Conservation (phyloP, 2,888 invertebrate genomes). For the Platycnemis pennipes region DNA sequence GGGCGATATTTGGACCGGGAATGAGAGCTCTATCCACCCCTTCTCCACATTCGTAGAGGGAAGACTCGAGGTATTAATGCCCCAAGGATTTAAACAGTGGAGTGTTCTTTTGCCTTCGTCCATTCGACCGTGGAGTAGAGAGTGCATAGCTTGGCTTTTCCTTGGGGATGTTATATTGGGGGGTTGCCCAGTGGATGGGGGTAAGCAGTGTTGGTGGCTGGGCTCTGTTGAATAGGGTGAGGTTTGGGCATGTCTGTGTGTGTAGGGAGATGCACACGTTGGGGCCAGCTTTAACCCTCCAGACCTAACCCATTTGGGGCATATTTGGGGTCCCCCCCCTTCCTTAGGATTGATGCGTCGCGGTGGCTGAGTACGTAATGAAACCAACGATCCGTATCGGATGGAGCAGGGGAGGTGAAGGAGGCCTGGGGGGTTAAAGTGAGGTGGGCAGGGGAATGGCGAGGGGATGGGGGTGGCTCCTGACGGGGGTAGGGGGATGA, state of each 20-base stretch:
- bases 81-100: slow-evolving; percentile 53
- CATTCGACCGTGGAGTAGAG: neutral
- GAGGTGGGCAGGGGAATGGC: neutral
- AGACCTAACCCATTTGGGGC: neutral
- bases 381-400: slow-evolving; percentile 49
- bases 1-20: neutral
- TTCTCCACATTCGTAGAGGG: neutral
- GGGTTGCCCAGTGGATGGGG: neutral
- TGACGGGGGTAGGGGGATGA: neutral
- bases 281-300: neutral
- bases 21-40: neutral
- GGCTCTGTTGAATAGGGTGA: slow-evolving; percentile 2
- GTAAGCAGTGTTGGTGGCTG: neutral
- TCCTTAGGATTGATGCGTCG: slow-evolving; percentile 42
- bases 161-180: neutral
- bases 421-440: neutral
- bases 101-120: neutral
- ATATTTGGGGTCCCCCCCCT: neutral
- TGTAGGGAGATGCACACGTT: neutral
- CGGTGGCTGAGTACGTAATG: slow-evolving; percentile 62
- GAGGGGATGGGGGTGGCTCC: too few relatives aligned
- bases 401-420: neutral
- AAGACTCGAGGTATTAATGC: slow-evolving; percentile 44
- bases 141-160: neutral
- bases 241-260: neutral